Evolutionary conservation across 2,888 invertebrate genomes (phyloP), one percentile per base, ranked within the genome.

Genomic region (Phengaris arion): DNA sequence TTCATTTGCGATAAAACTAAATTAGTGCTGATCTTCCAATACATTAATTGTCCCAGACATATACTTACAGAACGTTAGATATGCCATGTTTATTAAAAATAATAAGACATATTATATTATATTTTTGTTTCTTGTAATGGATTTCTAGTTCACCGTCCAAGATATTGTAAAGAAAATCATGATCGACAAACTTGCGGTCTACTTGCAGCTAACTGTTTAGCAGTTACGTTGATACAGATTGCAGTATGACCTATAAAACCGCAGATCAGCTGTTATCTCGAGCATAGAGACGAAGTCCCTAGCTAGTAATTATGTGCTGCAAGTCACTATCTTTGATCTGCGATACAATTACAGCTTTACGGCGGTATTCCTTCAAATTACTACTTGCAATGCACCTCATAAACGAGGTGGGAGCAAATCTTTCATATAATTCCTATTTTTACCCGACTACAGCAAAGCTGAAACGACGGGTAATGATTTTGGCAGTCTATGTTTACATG

Each of bases 1-100:
- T 35, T 35, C 10, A 64, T 64, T 64, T 64, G 64, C 64, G 35
- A 64, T 64, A 45, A 64, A 64, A 64, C 35, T 64, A 64, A 64
- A 64, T 64, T 64, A 64, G 6, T 64, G 64, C 64, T 64, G 64
- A 64, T 35, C 64, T 64, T 64, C 64, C 64, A 64, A 64, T 64
- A 64, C 64, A 45, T 45, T 59, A 64, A 64, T 64, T 64, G 64
- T 64, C 15, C 59, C 35, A 6, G 64, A 13, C 13, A 13, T 45
- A 64, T 35, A 64, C 64, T 13, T 45, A 64, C 12, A 45, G 35
- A 13, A 2, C 2, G 2, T 3, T 64, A 64, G 59, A 64, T 64
- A 12, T 6, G 10, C 4, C 59, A 10, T 59, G 0, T 2, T 59
- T 52, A 9, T 52, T 4, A 52, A 52, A 52, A 35, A 35, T 35